These are phyloP conservation scores for Amaurobius ferox DNA, from an alignment of 2,888 invertebrate species.

Conservation along the genomic window DNA sequence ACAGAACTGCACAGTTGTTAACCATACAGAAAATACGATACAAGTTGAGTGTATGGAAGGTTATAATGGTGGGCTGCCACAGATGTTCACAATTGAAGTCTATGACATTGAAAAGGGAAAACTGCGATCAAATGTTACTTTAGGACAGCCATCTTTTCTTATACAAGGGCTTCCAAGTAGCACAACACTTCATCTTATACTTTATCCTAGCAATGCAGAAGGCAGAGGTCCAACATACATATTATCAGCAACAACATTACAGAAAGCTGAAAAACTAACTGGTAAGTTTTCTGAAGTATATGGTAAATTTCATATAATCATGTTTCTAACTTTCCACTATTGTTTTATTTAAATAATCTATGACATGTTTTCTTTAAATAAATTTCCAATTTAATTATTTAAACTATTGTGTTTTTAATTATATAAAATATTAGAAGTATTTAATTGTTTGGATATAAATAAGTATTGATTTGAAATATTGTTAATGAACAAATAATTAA, in stretches of 20 bases:
- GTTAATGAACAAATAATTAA: too few species aligned
- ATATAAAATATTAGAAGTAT: too few species aligned
- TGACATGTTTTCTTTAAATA: too few species aligned
- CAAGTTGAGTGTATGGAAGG: conserved; percentile 89
- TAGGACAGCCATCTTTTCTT: conserved; percentile 84
- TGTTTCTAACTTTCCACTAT: too few species aligned
- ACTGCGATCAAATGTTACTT: conserved; percentile 60
- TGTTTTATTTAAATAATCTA: too few species aligned
- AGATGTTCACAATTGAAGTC: conserved; percentile 89
- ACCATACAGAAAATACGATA: conserved; percentile 90
- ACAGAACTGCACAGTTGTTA: conserved; percentile 91
- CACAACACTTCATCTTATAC: conserved; percentile 85
- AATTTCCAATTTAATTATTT: too few species aligned
- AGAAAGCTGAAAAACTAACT: conserved; percentile 70
- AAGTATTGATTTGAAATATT: too few species aligned
- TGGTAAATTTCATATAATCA: too few species aligned
- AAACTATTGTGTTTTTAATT: too few species aligned
- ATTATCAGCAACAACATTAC: conserved; percentile 85
- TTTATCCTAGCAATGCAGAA: conserved; percentile 88
- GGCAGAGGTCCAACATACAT: conserved; percentile 89
- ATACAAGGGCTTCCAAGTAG: conserved; percentile 84
- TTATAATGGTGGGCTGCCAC: conserved; percentile 92
- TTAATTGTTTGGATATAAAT: too few species aligned
- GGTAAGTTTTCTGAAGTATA: conserved; percentile 39
- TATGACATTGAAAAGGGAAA: conserved; percentile 76